These are phyloP conservation scores for zebrafish (Danio rerio) DNA, from an alignment of 2,113 vertebrate species.

Conservation along the genomic window GRCz12tu NC_133189.1:35734501-35735000, in stretches of 20 bases:
- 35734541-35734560: slow-evolving; percentile 58
- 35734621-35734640: slow-evolving; percentile 27
- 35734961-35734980: slow-evolving; percentile 21
- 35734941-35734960: slow-evolving; percentile 26
- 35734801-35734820: slow-evolving; percentile 66
- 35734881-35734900: slow-evolving; percentile 60
- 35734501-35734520: not conserved
- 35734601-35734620: slow-evolving; percentile 66
- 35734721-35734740: slow-evolving; percentile 58
- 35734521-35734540: not conserved
- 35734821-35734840: slow-evolving; percentile 61
- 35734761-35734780: slow-evolving; percentile 64
- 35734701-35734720: slow-evolving; percentile 67
- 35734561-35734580: slow-evolving; percentile 66
- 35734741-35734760: slow-evolving; percentile 65
- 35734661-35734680: slow-evolving; percentile 43
- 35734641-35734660: slow-evolving; percentile 48
- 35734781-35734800: slow-evolving; percentile 69
- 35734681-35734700: slow-evolving; percentile 57
- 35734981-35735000: not conserved
- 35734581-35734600: slow-evolving; percentile 57
- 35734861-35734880: slow-evolving; percentile 68
- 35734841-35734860: slow-evolving; percentile 67
- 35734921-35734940: slow-evolving; percentile 34
- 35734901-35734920: slow-evolving; percentile 32